Evolutionary conservation across 2,113 vertebrate species (phyloP), one percentile per base, ranked within the genome.

Genomic region (Larimichthys crocea): DNA sequence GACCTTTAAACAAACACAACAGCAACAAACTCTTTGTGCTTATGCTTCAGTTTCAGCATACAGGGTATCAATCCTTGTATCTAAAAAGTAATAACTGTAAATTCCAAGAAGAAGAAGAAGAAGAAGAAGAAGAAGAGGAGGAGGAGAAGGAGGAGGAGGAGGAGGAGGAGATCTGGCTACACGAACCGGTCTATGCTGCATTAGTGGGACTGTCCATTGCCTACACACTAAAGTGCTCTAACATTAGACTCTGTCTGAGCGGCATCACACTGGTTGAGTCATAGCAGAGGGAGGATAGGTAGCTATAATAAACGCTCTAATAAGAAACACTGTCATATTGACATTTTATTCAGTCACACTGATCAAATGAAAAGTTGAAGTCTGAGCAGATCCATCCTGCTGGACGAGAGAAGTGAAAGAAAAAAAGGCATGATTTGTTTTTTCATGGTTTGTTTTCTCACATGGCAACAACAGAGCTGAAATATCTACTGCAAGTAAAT

Each of bases 191-290:
- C 70, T 84, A 31, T 88, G 88, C 74, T 84, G 86, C 88, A 86
- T 93, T 76, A 89, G 80, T 86, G 79, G 86, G 80, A 88, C 66
- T 82, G 82, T 88, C 79, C 89, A 44, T 82, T 93, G 91, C 91
- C 92, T 93, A 93, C 90, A 91, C 89, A 88, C 70, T 89, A 68
- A 84, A 88, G 84, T 87, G 86, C 82, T 88, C 86, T 89, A 84
- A 86, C 85, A 90, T 89, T 89, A 91, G 88, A 80, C 86, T 88
- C 86, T 86, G 89, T 87, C 89, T 92, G 80, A 84, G 80, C 74
- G 65, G 62, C 79, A 88, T 74, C 88, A 74, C 87, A 83, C 78
- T 26, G 53, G 85, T 81, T 92, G 91, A 91, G 88, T 93, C 91
- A 93, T 76, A 81, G 85, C 88, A 89, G 86, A 89, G 86, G 85